These are phyloP conservation scores for Ooceraea biroi DNA, from an alignment of 1,140 invertebrate species.

Conservation along the genomic window DNA sequence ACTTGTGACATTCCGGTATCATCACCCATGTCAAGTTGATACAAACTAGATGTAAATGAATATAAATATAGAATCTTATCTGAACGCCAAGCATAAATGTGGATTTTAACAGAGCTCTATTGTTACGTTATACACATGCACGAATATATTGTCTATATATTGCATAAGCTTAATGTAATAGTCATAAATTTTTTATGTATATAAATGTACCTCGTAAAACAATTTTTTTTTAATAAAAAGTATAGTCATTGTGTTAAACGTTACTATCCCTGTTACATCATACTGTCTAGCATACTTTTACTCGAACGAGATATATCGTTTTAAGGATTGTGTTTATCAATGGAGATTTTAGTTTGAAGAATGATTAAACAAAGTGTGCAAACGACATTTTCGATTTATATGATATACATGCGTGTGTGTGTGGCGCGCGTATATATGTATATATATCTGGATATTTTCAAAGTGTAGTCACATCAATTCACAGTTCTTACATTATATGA, in stretches of 20 bases:
- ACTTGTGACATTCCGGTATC: conserved; percentile 84
- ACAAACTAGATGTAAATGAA: conserved; percentile 78
- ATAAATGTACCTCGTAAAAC: conserved; percentile 84
- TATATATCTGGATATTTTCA: conserved; percentile 68
- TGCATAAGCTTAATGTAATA: conserved; percentile 80
- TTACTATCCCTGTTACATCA: background rate
- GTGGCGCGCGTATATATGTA: conserved; percentile 5
- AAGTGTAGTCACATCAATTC: conserved; percentile 59
- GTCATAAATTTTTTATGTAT: conserved; percentile 85
- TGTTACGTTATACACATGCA: conserved; percentile 74
- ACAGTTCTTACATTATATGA: conserved; percentile 38
- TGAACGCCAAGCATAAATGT: conserved; percentile 76
- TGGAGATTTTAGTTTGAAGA: too few species aligned
- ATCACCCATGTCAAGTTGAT: conserved; percentile 79
- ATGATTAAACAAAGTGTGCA: too few species aligned
- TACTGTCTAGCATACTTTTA: too few species aligned
- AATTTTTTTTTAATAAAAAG: conserved; percentile 82
- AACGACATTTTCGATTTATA: background rate
- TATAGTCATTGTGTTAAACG: conserved; percentile 84
- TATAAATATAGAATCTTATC: conserved; percentile 67
- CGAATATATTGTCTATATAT: conserved; percentile 75
- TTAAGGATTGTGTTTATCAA: too few species aligned
- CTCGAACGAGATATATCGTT: too few species aligned
- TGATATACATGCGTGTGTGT: background rate
- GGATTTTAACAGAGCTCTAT: conserved; percentile 66